Evolutionary conservation across 2,888 invertebrate species (phyloP), one percentile per base, ranked within the genome.

Genomic region (Cybosia mesomella): DNA sequence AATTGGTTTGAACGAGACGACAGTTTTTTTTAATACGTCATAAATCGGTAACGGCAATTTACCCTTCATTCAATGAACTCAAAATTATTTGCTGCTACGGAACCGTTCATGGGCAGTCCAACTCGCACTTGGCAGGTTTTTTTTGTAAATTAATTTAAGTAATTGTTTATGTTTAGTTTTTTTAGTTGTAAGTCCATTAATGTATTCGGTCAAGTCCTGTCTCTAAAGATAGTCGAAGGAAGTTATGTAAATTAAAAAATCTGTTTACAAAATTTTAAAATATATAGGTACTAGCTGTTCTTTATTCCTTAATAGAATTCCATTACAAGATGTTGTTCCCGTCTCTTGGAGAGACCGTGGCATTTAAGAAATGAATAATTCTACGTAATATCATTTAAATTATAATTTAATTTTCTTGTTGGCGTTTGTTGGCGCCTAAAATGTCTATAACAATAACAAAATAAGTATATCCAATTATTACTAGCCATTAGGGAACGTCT

Each of bases 331-430:
- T 72, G 63, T 63, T 62, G 59, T 72, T 67, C 58, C 22, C 68
- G 65, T 24, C 39, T 18, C 39, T 36, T 24, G 63, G 21, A 63
- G 28, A 34, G 21, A 64, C 66, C 53, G 59, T 65, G 64, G 57
- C 73, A 61, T 74, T 59, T 28, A 68, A 58, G 58, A 59, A 68
- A 78, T 74, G 72, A 67, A 70, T 77, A 77, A 77, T 66, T 72
- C 65, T 54, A 60, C 49, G 64, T 68, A 72, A 67, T 66, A 64
- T 70, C 64, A 61, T 54, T 59, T 28, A 71, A 74, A 79, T 72
- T 67, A 60, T 64, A 77, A 78, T 77, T 71, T 62, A 67, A 78
- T 70, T 80, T 72, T 64, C 68, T 61, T 62, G 59, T 65, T 22
- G 57, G 22, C 28, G 59, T 67, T 72, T 68, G 34, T 68, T 55